phyloP scores from a whole-genome alignment of 2,888 invertebrate genomes.

The Hemaris fuciformis region DNA sequence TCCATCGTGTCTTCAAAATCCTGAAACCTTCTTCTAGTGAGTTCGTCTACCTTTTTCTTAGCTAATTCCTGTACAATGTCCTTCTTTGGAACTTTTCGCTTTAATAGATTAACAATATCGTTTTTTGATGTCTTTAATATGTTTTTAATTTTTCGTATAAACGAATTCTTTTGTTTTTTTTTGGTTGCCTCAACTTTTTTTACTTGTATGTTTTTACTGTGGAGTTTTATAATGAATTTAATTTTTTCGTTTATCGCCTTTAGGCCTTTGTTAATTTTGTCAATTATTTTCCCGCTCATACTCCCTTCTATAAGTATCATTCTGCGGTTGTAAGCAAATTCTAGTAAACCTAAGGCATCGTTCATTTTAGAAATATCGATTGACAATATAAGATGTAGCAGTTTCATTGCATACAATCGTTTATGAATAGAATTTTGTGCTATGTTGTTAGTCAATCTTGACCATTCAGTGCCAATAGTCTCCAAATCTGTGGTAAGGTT shows the following conservation, averaged over 20 bases:
- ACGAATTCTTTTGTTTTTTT: constrained; percentile 41
- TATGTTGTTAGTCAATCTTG: constrained; percentile 33
- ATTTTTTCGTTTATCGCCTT: constrained; percentile 38
- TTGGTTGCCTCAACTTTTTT: constrained; percentile 2
- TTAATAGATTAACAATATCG: constrained; percentile 43
- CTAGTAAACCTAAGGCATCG: constrained; percentile 40
- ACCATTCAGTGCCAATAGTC: constrained; percentile 48
- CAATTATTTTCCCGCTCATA: constrained; percentile 32
- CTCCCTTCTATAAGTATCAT: constrained; percentile 36
- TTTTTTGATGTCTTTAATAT: constrained; percentile 49
- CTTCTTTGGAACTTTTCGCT: constrained; percentile 42
- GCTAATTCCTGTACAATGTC: constrained; percentile 47
- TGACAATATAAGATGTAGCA: constrained; percentile 46
- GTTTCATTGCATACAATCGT: constrained; percentile 47
- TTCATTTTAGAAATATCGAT: constrained; percentile 50
- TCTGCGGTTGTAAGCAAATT: constrained; percentile 47
- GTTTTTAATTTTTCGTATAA: constrained; percentile 50
- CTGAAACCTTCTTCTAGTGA: constrained; percentile 37
- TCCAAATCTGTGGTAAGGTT: constrained; percentile 45
- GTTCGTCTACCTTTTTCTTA: constrained; percentile 42
- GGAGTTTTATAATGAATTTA: constrained; percentile 28
- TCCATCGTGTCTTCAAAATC: constrained; percentile 51
- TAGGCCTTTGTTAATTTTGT: constrained; percentile 38
- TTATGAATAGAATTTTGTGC: constrained; percentile 32
- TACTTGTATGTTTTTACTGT: constrained; percentile 1